These are phyloP conservation scores for Pseudachorutes palmiensis DNA, from an alignment of 1,140 invertebrate genomes.

Conservation along the genomic window DNA sequence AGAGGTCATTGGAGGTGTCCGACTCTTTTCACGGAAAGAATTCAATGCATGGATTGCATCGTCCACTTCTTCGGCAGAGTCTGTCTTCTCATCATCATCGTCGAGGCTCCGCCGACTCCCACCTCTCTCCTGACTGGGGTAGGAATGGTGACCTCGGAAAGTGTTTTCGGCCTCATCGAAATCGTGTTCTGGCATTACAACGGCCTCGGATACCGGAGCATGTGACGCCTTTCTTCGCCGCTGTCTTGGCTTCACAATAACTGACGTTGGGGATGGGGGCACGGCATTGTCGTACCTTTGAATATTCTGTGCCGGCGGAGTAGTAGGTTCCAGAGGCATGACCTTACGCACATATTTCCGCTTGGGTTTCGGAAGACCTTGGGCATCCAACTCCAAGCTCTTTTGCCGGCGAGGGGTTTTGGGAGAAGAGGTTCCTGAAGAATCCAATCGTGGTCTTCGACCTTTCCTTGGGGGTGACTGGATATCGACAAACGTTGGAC, in stretches of 20 bases:
- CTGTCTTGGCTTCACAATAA: neutral
- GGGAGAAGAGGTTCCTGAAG: neutral
- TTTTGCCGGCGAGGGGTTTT: neutral
- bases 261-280: neutral
- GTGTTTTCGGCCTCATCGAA: neutral
- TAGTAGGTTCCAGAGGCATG: neutral
- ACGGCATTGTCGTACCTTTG: neutral
- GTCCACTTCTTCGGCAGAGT: conserved; percentile 1
- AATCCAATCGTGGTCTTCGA: neutral
- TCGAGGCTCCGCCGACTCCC: neutral
- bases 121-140: neutral
- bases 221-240: neutral
- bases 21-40: conserved; percentile 61
- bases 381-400: neutral
- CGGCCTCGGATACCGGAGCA: neutral
- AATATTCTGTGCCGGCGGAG: neutral
- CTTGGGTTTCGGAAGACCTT: neutral
- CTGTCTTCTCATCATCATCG: conserved; percentile 2
- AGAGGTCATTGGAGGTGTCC: conserved; percentile 64
- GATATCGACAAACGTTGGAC: too few relatives aligned
- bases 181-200: neutral
- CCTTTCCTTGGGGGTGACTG: too few relatives aligned
- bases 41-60: neutral
- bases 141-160: neutral
- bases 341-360: neutral